Conservation (phyloP, 2,888 invertebrate genomes). For the Melipona bicolor region DNA sequence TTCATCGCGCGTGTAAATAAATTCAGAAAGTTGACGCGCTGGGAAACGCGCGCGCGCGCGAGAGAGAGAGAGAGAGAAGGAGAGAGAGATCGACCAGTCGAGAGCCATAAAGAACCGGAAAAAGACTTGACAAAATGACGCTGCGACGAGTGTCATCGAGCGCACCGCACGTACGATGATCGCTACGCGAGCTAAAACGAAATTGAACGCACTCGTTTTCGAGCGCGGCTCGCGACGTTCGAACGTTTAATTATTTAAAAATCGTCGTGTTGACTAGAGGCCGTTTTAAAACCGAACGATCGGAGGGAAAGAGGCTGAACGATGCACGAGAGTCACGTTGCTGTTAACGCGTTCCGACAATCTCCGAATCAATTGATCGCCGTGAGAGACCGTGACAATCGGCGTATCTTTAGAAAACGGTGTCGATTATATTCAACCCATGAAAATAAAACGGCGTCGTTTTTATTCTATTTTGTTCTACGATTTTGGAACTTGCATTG, state of each 20-base stretch:
- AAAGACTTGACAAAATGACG: constrained; percentile 36
- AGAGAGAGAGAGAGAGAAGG: too few relatives aligned
- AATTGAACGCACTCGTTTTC: constrained; percentile 36
- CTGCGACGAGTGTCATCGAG: constrained; percentile 43
- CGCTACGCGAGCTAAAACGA: constrained; percentile 21
- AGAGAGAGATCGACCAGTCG: background rate
- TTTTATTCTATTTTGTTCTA: too few relatives aligned
- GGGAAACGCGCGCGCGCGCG: background rate
- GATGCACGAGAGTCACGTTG: constrained; percentile 16
- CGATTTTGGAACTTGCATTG: too few relatives aligned
- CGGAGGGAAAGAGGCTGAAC: background rate
- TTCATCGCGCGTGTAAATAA: constrained; percentile 15
- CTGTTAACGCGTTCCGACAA: constrained; percentile 44
- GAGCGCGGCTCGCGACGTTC: constrained; percentile 15
- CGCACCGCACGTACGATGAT: constrained; percentile 1
- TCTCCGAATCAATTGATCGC: constrained; percentile 45
- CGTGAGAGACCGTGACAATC: constrained; percentile 18
- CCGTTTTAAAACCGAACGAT: constrained; percentile 8
- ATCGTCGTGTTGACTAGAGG: background rate
- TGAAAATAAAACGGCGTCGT: background rate
- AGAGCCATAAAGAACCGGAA: constrained; percentile 14
- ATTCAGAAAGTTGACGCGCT: constrained; percentile 14
- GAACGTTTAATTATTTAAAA: constrained; percentile 24
- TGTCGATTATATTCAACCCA: too few relatives aligned
- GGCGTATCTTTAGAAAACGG: constrained; percentile 22